Percentiles rank a stretch among this genome's conserved stretches.
Conservation (phyloP, 2,888 invertebrate genomes). For the Diploptera punctata region DNA sequence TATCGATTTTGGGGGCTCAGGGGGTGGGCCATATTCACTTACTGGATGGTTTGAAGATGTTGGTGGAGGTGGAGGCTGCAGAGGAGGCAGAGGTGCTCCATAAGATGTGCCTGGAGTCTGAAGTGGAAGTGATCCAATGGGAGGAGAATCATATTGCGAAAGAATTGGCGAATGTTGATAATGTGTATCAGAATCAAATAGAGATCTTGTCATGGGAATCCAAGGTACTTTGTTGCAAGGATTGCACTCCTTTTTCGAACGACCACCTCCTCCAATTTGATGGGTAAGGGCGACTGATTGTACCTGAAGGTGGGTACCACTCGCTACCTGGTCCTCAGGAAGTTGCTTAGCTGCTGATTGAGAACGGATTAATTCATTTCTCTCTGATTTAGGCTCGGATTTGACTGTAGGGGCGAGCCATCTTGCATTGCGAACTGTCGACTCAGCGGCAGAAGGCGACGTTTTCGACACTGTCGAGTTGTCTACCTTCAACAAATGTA, state of each 20-base stretch:
- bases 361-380: not conserved
- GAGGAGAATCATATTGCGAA: not conserved
- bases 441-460: too few relatives aligned
- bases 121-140: not conserved
- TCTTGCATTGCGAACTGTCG: constrained; percentile 29
- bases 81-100: constrained; percentile 35
- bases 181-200: not conserved
- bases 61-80: constrained; percentile 35
- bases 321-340: constrained; percentile 24
- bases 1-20: too few relatives aligned
- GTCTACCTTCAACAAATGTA: too few relatives aligned
- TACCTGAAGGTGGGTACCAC: constrained; percentile 24
- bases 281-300: constrained; percentile 29
- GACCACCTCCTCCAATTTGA: constrained; percentile 51
- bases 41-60: constrained; percentile 38
- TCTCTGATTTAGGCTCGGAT: not conserved
- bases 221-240: constrained; percentile 83
- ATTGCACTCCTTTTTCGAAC: constrained; percentile 75
- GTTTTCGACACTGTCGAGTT: too few relatives aligned
- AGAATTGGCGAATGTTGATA: not conserved
- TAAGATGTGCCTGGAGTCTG: constrained; percentile 1
- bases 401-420: constrained; percentile 31
- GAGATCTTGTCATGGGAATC: constrained; percentile 57
- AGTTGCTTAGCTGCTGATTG: constrained; percentile 26
- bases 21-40: constrained; percentile 48